Evolutionary conservation across 2,888 invertebrate genomes (phyloP), one percentile per base, ranked within the genome.

Genomic region (Tanytarsus gracilentus): DNA sequence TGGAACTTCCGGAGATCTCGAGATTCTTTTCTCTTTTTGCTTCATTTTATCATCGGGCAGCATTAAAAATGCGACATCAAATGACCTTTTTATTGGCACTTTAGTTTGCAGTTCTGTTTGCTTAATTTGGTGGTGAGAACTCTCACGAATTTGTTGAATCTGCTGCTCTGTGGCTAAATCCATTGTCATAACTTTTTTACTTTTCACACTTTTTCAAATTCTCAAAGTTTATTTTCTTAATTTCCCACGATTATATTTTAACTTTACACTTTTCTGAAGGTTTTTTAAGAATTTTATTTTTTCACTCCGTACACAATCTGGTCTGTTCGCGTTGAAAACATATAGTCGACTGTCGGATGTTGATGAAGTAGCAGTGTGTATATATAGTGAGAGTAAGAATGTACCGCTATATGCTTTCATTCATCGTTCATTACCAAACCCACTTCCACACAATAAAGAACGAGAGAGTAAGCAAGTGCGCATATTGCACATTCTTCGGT

Each of bases 11-110:
- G 53, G 77, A 69, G 68, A 80, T 14, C 1, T 6, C 11, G 26
- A 25, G n/a, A 16, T 14, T n/a, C n/a, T n/a, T 23, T 48, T 58
- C 5, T 58, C 21, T 66, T 83, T 82, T 50, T 83, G 79, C 58
- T 84, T 83, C 50, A 86, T 72, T 67, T 87, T 86, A 63, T 90
- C 90, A 69, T 91, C 90, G 1, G 90, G 90, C 71, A 88, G 84
- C 79, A 92, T 90, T 25, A 93, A 75, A 67, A 93, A 93, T 0
- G 92, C 92, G 8, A 93, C 92, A 70, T 93, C 92, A 69, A 93
- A 93, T 1, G 90, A 87, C 14, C 93, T 77, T 68, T 93, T 93
- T n/a, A 72, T 65, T 36, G 65, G 77, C 65, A 72, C 78, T 68
- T 74, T 80, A 72, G 65, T 64, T 27, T 33, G 25, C 64, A 70